Evolutionary conservation across 2,888 invertebrate genomes (phyloP).

Genomic region (Spodoptera exigua): DNA sequence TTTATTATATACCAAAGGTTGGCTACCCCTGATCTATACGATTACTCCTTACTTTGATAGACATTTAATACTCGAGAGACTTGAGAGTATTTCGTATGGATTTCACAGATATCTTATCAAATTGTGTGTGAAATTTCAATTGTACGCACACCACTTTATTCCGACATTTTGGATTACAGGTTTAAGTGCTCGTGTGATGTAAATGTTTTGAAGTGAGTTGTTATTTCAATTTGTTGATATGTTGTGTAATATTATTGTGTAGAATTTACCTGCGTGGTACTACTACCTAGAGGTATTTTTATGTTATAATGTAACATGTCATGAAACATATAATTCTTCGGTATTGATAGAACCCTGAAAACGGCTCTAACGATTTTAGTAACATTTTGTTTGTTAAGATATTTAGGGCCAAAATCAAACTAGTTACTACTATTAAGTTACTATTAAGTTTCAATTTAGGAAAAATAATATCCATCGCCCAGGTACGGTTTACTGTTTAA

Average conservation of each 20-base stretch:
- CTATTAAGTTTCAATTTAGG: too few species aligned
- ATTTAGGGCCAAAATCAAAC: too few species aligned
- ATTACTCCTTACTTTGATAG: constrained; percentile 61
- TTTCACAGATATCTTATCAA: constrained; percentile 59
- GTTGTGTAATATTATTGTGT: neutral
- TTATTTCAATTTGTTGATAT: neutral
- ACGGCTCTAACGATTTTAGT: too few species aligned
- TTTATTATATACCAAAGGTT: neutral
- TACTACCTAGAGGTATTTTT: too few species aligned
- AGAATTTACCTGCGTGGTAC: too few species aligned
- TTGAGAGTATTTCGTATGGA: constrained; percentile 47
- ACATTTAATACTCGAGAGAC: constrained; percentile 55
- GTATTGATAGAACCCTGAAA: too few species aligned
- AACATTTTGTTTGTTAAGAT: too few species aligned
- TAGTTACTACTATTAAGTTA: too few species aligned
- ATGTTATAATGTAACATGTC: too few species aligned
- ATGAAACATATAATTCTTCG: too few species aligned
- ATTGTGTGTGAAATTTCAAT: constrained; percentile 47
- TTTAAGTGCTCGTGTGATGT: constrained; percentile 20
- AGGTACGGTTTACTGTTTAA: too few species aligned
- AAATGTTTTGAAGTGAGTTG: constrained; percentile 7
- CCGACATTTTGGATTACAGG: constrained; percentile 16
- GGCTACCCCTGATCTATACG: constrained; percentile 42
- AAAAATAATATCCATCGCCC: too few species aligned
- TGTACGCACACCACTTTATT: constrained; percentile 29